Base-by-base conservation (phyloP, 2,888 invertebrate species). In the Papilio protenor region DNA sequence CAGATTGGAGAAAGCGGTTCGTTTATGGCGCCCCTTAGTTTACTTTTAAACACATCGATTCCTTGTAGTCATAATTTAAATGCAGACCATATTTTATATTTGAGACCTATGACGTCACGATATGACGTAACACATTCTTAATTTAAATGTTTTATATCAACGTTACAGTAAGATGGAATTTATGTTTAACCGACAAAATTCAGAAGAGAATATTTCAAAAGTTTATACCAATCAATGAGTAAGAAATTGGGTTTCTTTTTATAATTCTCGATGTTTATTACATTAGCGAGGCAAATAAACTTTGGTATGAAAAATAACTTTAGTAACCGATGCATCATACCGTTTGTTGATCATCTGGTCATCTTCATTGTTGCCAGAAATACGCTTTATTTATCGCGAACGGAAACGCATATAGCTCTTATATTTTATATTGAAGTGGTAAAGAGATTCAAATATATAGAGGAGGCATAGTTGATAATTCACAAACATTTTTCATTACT, bases 341-440 rank as follows among this genome's bases (percentile, higher is more conserved):
- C 4, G 52, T 49, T 40, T 76, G 72, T 76, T 72, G 72, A 76
- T 72, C 49, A 61, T 59, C 47, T 72, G 59, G 49, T 52, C 49
- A 23, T n/a, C 52, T 55, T 76, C 72, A 64, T 76, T 76, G 76
- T 76, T 76, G n/a, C 76, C 11, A 16, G 61, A 72, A 76, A 72
- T 76, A 72, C 49, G 11, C 33, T 71, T 76, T 52, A 64, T 76
- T 70, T 23, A 71, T 49, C 33, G 18, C 47, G 33, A 72, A 64
- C 49, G 76, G 76, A 71, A 71, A 49, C 27, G 40, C 11, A 11
- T 66, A 14, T 33, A n/a, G 33, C 33, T 33, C 1, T 40, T 64
- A 64, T 27, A 8, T 61, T 12, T 57, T 64, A 40, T 69, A 45
- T 45, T 69, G 45, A 69, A 45, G 45, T n/a, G 12, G 18, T 40